phyloP scores from a whole-genome alignment of 2,888 invertebrate species.

The Prostheceraeus crozeri region DNA sequence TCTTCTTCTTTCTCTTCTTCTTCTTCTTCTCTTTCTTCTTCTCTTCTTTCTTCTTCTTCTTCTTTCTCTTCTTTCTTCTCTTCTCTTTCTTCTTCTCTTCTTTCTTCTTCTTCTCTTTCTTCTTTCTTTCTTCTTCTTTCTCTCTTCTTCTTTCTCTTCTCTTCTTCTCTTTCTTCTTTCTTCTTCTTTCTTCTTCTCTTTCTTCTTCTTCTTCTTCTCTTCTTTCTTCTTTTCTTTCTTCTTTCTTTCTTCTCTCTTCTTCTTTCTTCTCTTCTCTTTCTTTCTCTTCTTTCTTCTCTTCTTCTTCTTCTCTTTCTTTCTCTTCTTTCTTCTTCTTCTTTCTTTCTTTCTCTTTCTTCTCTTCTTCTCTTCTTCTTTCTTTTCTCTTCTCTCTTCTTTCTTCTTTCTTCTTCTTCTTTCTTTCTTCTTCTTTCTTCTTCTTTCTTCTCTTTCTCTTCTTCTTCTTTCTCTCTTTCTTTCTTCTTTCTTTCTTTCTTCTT shows the following conservation, averaged over 20 bases:
- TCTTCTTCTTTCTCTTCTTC: conserved; percentile 8
- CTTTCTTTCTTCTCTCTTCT: conserved; percentile 1
- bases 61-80: conserved; percentile 8
- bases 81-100: conserved; percentile 8
- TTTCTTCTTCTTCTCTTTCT: no score
- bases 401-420: no score
- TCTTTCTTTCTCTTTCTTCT: conserved; percentile 8
- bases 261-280: conserved; percentile 8
- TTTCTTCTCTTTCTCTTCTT: no score
- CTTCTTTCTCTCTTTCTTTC: no score
- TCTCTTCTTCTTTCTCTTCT: background rate
- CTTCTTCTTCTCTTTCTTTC: background rate
- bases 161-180: background rate
- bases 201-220: conserved; percentile 3
- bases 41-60: no score
- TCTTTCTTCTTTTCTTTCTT: no score
- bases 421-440: no score
- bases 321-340: conserved; percentile 8
- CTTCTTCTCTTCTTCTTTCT: conserved; percentile 4
- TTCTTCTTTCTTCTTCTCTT: conserved; percentile 3
- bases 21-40: no score
- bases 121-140: conserved; percentile 8
- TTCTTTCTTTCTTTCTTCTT: no score
- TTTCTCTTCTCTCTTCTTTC: no score
- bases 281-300: conserved; percentile 8